Evolutionary conservation across 2,888 invertebrate species (phyloP), one percentile per base, ranked within the genome.

Genomic region (Toxonevra muliebris): DNA sequence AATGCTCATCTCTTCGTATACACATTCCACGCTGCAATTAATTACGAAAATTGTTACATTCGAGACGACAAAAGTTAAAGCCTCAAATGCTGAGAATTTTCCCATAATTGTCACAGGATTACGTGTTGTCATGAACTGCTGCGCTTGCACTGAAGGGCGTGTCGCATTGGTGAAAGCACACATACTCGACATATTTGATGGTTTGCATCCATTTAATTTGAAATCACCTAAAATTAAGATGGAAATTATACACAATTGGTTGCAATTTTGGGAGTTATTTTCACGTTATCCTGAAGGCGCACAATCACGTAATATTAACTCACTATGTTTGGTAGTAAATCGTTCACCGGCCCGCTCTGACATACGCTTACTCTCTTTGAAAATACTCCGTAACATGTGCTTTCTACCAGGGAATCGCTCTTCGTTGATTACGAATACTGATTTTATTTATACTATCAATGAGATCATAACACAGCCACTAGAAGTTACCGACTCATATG

Each of bases 361-460:
- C 1, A 70, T 77, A 4, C 79, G 83, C 0, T 20, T 77, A 19
- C 69, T 79, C 5, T 77, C 80, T 45, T 69, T 85, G 11, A 77
- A 76, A 9, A 81, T 85, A 50, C 67, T 85, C 15, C 79, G 85
- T 40, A 85, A 85, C 76, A 82, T 85, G 82, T 74, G 82, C 68
- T 85, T 85, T 71, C 63, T 74, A n/a, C 75, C 69, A 11, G 69
- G 59, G 55, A 85, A 85, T 67, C 79, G 83, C 8, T 69, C 76
- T 4, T 74, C 77, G 8, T 70, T 85, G 19, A 75, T 83, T 3
- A 73, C 76, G 2, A 78, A 76, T 2, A 69, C 73, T 8, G 80
- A 79, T 48, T 82, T 79, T 9, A 43, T 78, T 0, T 75, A 77
- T 19, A 71, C 80, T 9, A 63, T 80, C 41, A 71, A 76, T 59